Percentiles rank a stretch among this genome's conserved stretches.
Conservation (phyloP, 2,888 invertebrate genomes). For the Melinopterus prodromus region DNA sequence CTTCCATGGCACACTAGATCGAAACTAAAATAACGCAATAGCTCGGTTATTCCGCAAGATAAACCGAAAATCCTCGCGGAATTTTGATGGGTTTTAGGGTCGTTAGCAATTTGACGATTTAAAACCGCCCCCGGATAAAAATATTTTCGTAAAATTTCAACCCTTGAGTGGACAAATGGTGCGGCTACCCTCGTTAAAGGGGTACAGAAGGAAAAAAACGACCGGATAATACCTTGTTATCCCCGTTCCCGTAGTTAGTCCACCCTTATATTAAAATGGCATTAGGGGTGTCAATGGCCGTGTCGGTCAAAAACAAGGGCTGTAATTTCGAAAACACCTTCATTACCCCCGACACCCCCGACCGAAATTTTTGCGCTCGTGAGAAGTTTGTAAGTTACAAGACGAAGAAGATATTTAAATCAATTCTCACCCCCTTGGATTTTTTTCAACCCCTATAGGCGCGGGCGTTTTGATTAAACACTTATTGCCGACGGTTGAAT, state of each 20-base stretch:
- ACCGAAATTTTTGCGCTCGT: background rate
- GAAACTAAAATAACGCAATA: background rate
- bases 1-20: background rate
- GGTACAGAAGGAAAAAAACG: background rate
- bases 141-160: background rate
- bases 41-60: background rate
- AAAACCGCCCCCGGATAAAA: background rate
- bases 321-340: constrained; percentile 4
- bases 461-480: constrained; percentile 4
- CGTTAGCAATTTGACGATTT: constrained; percentile 4
- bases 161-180: background rate
- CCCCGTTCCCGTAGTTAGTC: background rate
- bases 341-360: background rate
- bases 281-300: constrained; percentile 4
- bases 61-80: background rate
- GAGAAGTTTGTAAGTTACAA: background rate
- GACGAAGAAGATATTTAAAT: background rate
- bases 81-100: background rate
- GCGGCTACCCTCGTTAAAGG: background rate
- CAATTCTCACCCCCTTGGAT: background rate
- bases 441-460: background rate
- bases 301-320: background rate
- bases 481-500: background rate
- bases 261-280: background rate
- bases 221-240: constrained; percentile 4